Evolutionary conservation across 2,797 vertebrate species (phyloP).

Genomic region (Ambastaia sidthimunki): DNA sequence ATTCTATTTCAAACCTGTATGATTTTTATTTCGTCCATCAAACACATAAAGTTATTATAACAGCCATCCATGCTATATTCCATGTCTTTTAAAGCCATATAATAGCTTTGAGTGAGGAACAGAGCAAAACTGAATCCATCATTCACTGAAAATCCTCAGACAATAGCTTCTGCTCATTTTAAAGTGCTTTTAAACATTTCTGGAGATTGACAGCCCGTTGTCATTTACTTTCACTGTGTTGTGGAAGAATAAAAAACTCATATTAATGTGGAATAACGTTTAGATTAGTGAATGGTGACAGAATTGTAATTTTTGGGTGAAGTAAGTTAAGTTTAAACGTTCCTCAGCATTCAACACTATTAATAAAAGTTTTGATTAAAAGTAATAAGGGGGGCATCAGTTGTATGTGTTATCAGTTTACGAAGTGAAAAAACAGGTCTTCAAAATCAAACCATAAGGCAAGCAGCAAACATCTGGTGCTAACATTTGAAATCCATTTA

Average conservation of each 20-base stretch:
- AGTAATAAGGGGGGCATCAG: constrained; percentile 12
- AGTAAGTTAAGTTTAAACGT: background rate
- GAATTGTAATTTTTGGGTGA: background rate
- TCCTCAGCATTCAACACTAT: background rate
- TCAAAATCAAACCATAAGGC: constrained; percentile 35
- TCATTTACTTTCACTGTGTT: too few relatives aligned
- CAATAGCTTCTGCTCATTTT: too few relatives aligned
- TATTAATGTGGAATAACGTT: background rate
- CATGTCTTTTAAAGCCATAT: too few relatives aligned
- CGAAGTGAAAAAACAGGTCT: constrained; percentile 18
- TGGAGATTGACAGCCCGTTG: too few relatives aligned
- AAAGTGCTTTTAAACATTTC: too few relatives aligned
- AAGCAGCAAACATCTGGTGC: constrained; percentile 8
- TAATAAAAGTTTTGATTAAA: constrained; percentile 1
- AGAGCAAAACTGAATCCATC: too few relatives aligned
- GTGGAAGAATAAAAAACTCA: too few relatives aligned
- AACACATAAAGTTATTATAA: background rate
- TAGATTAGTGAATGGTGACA: background rate
- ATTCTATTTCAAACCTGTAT: background rate
- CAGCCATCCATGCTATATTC: background rate
- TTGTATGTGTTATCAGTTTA: background rate
- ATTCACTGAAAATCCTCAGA: too few relatives aligned
- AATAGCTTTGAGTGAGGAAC: too few relatives aligned
- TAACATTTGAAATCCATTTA: constrained; percentile 1
- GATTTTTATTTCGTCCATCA: background rate